Evolutionary conservation across 2,888 invertebrate species (phyloP).

Genomic region (Drosophila quasianomalipes): DNA sequence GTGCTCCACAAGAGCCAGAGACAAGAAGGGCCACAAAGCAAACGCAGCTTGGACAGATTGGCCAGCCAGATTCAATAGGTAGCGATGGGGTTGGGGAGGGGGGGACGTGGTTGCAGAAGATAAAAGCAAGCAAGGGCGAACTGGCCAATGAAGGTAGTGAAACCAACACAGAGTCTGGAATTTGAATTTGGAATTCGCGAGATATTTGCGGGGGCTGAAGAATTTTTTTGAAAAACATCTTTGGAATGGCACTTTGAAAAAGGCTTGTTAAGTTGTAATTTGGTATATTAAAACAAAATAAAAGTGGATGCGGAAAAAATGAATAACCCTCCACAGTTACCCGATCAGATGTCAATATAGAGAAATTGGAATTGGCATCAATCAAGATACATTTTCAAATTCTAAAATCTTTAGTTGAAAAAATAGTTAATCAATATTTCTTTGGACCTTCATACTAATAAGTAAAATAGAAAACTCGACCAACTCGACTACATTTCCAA

Average conservation of each 20-base stretch:
- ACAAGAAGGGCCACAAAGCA: conserved; percentile 21
- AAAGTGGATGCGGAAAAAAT: background rate
- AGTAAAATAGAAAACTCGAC: background rate
- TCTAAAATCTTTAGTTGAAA: background rate
- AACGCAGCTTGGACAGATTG: conserved; percentile 28
- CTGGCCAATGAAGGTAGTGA: conserved; percentile 3
- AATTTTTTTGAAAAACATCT: background rate
- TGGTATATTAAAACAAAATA: background rate
- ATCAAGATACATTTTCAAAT: background rate
- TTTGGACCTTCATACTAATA: background rate
- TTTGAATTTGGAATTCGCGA: conserved; percentile 19
- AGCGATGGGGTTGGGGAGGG: background rate
- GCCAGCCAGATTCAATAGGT: background rate
- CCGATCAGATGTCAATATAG: background rate
- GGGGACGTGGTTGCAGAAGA: background rate
- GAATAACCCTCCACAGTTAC: background rate
- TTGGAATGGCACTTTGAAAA: background rate
- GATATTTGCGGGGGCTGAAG: conserved; percentile 3
- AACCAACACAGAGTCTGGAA: conserved; percentile 8
- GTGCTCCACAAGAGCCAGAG: conserved; percentile 9
- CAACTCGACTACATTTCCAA: background rate
- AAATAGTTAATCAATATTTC: background rate
- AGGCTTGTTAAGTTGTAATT: background rate
- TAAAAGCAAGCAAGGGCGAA: background rate
- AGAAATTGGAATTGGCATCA: background rate